Percentiles rank a stretch among this genome's conserved stretches.
Conservation (phyloP, 2,888 invertebrate genomes). For the Hartigia nigra region DNA sequence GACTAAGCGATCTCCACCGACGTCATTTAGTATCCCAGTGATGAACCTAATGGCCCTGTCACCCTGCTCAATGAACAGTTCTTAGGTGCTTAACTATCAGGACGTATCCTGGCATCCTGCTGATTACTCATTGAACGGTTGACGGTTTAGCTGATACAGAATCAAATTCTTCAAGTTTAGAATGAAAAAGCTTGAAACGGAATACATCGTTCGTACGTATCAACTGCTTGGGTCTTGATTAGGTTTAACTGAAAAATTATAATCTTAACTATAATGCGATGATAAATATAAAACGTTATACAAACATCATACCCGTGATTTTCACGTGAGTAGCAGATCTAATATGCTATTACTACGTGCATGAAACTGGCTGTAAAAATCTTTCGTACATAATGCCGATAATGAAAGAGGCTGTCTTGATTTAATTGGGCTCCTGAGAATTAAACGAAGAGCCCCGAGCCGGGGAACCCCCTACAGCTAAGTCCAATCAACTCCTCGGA, state of each 20-base stretch:
- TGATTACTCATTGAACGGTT: background rate
- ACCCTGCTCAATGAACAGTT: conserved; percentile 44
- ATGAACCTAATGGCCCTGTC: conserved; percentile 60
- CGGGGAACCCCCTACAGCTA: conserved; percentile 50
- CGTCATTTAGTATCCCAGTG: conserved; percentile 64
- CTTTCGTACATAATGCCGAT: conserved; percentile 56
- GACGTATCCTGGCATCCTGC: background rate
- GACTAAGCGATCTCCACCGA: conserved; percentile 60
- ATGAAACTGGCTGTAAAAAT: conserved; percentile 42
- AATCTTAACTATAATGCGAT: background rate
- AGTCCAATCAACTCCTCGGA: conserved; percentile 49
- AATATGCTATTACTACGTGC: background rate
- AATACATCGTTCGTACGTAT: no score
- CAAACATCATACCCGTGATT: background rate
- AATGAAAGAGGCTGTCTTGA: conserved; percentile 48
- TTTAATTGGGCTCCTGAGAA: conserved; percentile 54
- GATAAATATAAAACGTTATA: background rate
- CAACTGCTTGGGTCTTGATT: no score
- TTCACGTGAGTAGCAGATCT: background rate
- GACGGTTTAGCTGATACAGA: background rate
- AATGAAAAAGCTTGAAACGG: background rate
- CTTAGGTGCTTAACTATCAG: conserved; percentile 5
- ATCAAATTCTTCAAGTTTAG: background rate
- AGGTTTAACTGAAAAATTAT: background rate
- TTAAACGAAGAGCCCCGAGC: conserved; percentile 38